Base-by-base conservation (phyloP, 1,140 invertebrate genomes). In the Zaprionus inermis region DNA sequence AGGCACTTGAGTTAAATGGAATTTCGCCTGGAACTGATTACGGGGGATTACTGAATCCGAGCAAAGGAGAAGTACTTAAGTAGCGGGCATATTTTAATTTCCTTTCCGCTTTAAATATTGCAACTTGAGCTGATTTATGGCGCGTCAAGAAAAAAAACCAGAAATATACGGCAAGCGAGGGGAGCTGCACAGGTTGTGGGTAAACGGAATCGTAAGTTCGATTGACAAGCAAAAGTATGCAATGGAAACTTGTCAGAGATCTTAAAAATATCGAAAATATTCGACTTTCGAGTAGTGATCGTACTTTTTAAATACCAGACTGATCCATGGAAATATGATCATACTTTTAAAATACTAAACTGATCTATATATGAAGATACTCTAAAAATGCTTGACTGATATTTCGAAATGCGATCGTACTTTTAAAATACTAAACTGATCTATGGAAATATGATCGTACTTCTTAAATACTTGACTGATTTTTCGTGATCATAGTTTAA, bases 101-200 rank as follows among this genome's bases (percentile, higher is more conserved):
- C 20, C 12, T 71, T 49, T 57, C 52, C 34, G 34, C 61, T 58
- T 72, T 66, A 57, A 70, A 71, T 71, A 57, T 56, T 57, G 63
- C 52, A 57, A 44, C 46, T 58, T 24, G 32, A 66, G 54, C n/a
- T 41, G 61, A 63, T 69, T 63, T 61, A 72, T 56, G 54, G 66
- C 59, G 46, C 30, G 65, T 24, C 54, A 54, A 54, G 51, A 30
- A 30, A 49, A 51, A 49, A 57, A 5, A 12, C 36, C 12, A 11
- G 22, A 52, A 20, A 24, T 52, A 4, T 52, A 14, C n/a, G n/a
- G n/a, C n/a, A 22, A 20, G 7, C 44, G 20, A 36, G 59, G 59
- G 18, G 3, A 16, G 46, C 11, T 52, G n/a, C 1, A 22, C 16
- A 7, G 9, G 28, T 34, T 34, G 6, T 57, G 1, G n/a, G 10